These are phyloP conservation scores for Labeo calbasu DNA, from an alignment of 2,797 vertebrate species.

Conservation along the genomic window DNA sequence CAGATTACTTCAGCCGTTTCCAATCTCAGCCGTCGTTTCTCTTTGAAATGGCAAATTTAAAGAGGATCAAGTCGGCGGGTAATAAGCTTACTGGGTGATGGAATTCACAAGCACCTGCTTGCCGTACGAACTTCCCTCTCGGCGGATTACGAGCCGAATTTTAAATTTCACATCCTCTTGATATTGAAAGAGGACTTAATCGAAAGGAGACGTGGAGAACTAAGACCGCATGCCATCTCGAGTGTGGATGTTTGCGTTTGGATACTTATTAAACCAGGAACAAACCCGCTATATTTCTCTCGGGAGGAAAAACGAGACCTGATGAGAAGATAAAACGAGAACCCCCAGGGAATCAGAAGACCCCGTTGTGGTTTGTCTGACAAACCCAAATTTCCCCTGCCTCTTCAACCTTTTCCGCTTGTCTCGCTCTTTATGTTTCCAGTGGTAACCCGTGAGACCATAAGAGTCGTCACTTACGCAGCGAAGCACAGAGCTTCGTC, in stretches of 20 bases:
- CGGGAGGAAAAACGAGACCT: neutral
- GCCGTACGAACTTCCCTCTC: slow-evolving; percentile 44
- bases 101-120: slow-evolving; percentile 76
- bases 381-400: slow-evolving; percentile 70
- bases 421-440: slow-evolving; percentile 7
- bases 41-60: slow-evolving; percentile 60
- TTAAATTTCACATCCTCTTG: slow-evolving; percentile 69
- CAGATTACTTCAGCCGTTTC: slow-evolving; percentile 33
- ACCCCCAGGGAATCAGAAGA: slow-evolving; percentile 15
- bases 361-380: slow-evolving; percentile 66
- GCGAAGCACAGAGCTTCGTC: slow-evolving; percentile 20
- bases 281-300: neutral
- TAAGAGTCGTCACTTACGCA: neutral
- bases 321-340: slow-evolving; percentile 14
- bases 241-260: slow-evolving; percentile 20
- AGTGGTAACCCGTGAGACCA: neutral
- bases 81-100: slow-evolving; percentile 77
- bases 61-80: slow-evolving; percentile 72
- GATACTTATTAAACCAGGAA: slow-evolving; percentile 35
- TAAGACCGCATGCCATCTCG: neutral
- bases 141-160: slow-evolving; percentile 73
- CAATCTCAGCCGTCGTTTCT: slow-evolving; percentile 18
- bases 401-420: slow-evolving; percentile 54
- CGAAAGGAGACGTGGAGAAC: neutral
- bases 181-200: slow-evolving; percentile 29